A percentile compares a stretch with the other conserved stretches of the same genome.
Conservation (phyloP, 2,888 invertebrate genomes). For the Slavum lentiscoides region DNA sequence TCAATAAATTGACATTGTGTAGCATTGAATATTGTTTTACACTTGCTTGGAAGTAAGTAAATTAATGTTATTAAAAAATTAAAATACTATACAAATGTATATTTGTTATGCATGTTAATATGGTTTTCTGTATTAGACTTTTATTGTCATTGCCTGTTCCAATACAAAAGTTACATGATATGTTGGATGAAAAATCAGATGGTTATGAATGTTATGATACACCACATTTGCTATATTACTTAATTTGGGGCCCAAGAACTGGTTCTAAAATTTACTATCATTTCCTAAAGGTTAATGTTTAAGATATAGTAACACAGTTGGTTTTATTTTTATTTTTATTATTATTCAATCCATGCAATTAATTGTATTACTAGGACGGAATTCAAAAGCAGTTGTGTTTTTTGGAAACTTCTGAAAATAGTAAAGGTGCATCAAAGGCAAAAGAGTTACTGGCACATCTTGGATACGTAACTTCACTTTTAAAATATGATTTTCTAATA, state of each 20-base stretch:
- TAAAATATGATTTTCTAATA: slow-evolving; percentile 34
- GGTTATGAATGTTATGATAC: slow-evolving; percentile 32
- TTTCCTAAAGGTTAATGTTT: slow-evolving; percentile 72
- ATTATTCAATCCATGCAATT: neutral
- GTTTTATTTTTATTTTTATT: too few species aligned
- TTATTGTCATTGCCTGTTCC: slow-evolving; percentile 87
- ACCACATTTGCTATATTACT: slow-evolving; percentile 69
- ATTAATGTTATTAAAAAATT: neutral
- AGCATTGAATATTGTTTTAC: slow-evolving; percentile 90
- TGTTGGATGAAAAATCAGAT: slow-evolving; percentile 70
- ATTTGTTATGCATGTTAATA: neutral
- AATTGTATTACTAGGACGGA: slow-evolving; percentile 25
- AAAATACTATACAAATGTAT: neutral
- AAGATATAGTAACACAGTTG: neutral
- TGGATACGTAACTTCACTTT: slow-evolving; percentile 17
- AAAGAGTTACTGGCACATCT: slow-evolving; percentile 19
- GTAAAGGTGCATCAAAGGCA: slow-evolving; percentile 4
- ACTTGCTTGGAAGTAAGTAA: slow-evolving; percentile 74
- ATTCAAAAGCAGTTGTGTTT: slow-evolving; percentile 14
- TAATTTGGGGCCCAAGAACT: slow-evolving; percentile 87
- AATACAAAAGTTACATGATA: slow-evolving; percentile 79
- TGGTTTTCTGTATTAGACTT: slow-evolving; percentile 61
- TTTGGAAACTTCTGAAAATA: slow-evolving; percentile 25
- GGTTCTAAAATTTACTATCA: slow-evolving; percentile 81
- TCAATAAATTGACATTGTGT: slow-evolving; percentile 64